A percentile compares a stretch with the other conserved stretches of the same genome.
phyloP scores from a whole-genome alignment of 2,797 vertebrate genomes.

The Cephalopachus bancanus region DNA sequence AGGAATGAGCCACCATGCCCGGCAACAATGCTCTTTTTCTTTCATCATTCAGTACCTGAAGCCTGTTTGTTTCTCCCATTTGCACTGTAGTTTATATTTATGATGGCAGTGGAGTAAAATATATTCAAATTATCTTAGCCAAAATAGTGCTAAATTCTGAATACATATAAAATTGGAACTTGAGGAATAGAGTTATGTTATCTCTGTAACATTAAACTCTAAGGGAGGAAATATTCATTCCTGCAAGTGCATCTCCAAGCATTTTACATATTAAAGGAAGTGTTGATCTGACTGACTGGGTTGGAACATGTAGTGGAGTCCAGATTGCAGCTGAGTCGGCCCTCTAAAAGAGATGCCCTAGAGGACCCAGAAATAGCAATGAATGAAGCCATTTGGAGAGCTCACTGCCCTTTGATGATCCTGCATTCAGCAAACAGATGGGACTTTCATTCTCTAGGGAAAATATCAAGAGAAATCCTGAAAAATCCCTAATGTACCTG shows the following conservation, averaged over 20 bases:
- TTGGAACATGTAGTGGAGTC: slow-evolving; percentile 73
- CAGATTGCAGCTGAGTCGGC: slow-evolving; percentile 68
- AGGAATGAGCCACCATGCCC: too few relatives aligned
- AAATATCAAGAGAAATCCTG: slow-evolving; percentile 88
- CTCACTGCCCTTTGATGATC: slow-evolving; percentile 89
- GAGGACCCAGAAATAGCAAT: slow-evolving; percentile 89
- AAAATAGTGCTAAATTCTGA: slow-evolving; percentile 83
- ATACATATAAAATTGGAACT: slow-evolving; percentile 82
- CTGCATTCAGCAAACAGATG: slow-evolving; percentile 91
- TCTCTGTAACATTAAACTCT: slow-evolving; percentile 76
- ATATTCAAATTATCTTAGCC: slow-evolving; percentile 71
- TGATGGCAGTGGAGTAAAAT: slow-evolving; percentile 75
- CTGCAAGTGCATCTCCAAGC: slow-evolving; percentile 82
- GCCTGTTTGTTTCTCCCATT: slow-evolving; percentile 8
- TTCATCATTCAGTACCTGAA: slow-evolving; percentile 75
- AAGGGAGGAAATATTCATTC: slow-evolving; percentile 64
- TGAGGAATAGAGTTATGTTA: slow-evolving; percentile 76
- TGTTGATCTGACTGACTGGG: slow-evolving; percentile 30
- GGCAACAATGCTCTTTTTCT: neutral
- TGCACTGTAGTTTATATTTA: slow-evolving; percentile 58
- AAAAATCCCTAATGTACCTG: slow-evolving; percentile 89
- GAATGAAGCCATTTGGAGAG: slow-evolving; percentile 91
- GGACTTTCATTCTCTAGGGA: slow-evolving; percentile 89
- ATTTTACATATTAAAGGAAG: slow-evolving; percentile 78
- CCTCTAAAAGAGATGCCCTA: slow-evolving; percentile 82